Evolutionary conservation across 2,797 vertebrate species (phyloP).

Genomic region (Syngnathus acus): DNA sequence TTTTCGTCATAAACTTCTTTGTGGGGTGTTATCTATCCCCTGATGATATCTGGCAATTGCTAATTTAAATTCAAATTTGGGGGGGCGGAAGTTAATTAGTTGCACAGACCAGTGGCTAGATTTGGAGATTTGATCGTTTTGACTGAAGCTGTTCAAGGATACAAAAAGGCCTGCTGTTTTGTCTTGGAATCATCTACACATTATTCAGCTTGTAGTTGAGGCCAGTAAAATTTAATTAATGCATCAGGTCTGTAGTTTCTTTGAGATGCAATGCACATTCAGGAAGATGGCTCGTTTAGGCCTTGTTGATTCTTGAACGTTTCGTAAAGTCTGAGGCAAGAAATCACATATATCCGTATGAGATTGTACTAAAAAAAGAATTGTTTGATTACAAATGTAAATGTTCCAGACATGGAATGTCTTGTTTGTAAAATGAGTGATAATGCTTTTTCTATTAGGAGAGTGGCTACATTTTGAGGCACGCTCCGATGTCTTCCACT

Average conservation of each 20-base stretch:
- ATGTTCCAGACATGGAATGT: too few species aligned
- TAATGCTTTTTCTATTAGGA: too few species aligned
- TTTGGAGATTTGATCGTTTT: slow-evolving; percentile 55
- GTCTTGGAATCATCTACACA: slow-evolving; percentile 8
- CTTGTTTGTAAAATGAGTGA: too few species aligned
- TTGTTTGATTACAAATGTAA: too few species aligned
- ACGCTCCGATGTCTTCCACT: too few species aligned
- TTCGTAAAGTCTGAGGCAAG: too few species aligned
- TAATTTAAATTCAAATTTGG: slow-evolving; percentile 76
- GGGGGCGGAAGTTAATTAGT: slow-evolving; percentile 69
- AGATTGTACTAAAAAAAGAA: too few species aligned
- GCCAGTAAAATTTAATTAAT: neutral
- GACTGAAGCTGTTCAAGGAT: slow-evolving; percentile 30
- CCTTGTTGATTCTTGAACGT: neutral
- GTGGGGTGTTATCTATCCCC: slow-evolving; percentile 62
- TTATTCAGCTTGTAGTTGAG: neutral
- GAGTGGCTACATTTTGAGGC: too few species aligned
- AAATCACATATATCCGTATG: too few species aligned
- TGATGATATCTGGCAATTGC: slow-evolving; percentile 67
- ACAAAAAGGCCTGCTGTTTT: slow-evolving; percentile 11
- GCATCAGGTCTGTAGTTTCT: neutral
- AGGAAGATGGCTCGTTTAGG: neutral
- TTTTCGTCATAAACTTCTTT: slow-evolving; percentile 57
- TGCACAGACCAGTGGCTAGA: slow-evolving; percentile 59
- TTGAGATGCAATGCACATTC: neutral